Evolutionary conservation across 2,888 invertebrate species (phyloP).

Genomic region (Drosophila phalerata): DNA sequence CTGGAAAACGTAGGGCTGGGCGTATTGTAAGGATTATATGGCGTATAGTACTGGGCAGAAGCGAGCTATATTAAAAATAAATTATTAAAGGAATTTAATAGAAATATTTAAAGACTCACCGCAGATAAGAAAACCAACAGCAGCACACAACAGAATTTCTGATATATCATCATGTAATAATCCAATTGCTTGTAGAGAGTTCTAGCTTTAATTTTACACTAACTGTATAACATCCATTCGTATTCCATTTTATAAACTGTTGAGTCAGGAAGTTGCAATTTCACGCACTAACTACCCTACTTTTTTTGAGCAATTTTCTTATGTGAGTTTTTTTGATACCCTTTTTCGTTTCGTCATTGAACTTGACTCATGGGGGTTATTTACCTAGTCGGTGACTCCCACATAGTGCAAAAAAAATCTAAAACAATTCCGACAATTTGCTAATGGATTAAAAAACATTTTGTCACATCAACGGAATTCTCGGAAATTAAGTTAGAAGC

Average conservation of each 20-base stretch:
- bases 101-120: conserved; percentile 13
- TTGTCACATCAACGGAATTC: conserved; percentile 56
- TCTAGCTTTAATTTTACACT: conserved; percentile 42
- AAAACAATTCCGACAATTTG: conserved; percentile 38
- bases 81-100: neutral
- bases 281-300: conserved; percentile 58
- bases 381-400: conserved; percentile 69
- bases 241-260: conserved; percentile 56
- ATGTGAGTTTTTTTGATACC: conserved; percentile 26
- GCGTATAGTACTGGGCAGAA: conserved; percentile 58
- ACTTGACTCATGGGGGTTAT: conserved; percentile 76
- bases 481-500: conserved; percentile 7
- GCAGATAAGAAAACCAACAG: conserved; percentile 32
- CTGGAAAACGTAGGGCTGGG: conserved; percentile 75
- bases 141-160: conserved; percentile 27
- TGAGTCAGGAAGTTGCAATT: conserved; percentile 54
- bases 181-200: conserved; percentile 20
- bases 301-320: conserved; percentile 20
- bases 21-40: conserved; percentile 69
- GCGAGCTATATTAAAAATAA: conserved; percentile 25
- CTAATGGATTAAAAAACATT: conserved; percentile 53
- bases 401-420: conserved; percentile 16
- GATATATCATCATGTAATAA: conserved; percentile 39
- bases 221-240: conserved; percentile 17
- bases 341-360: conserved; percentile 73